phyloP scores from a whole-genome alignment of 2,888 invertebrate genomes.

The Tribolium freemani region DNA sequence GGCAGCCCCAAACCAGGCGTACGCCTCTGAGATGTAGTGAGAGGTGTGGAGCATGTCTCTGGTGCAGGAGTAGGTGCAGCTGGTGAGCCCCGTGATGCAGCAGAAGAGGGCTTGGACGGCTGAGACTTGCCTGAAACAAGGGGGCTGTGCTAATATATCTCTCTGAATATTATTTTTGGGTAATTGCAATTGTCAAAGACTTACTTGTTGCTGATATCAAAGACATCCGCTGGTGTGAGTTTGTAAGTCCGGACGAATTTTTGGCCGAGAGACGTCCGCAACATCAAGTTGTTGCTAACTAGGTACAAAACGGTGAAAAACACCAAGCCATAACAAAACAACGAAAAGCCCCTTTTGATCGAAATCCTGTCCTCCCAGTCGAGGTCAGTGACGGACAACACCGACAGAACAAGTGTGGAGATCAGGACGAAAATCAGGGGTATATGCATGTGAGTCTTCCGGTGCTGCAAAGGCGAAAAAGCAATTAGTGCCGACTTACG shows the following conservation, averaged over 20 bases:
- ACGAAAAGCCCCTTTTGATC: conserved; percentile 72
- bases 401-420: conserved; percentile 50
- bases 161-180: no score
- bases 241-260: conserved; percentile 76
- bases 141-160: no score
- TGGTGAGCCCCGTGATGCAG: conserved; percentile 76
- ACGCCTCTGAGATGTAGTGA: conserved; percentile 81
- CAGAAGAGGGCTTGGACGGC: conserved; percentile 80
- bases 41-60: conserved; percentile 78
- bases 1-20: conserved; percentile 85
- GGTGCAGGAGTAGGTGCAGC: conserved; percentile 78
- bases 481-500: background rate
- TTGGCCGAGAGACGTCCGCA: conserved; percentile 74
- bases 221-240: conserved; percentile 76
- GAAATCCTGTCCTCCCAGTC: conserved; percentile 73
- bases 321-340: conserved; percentile 76
- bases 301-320: conserved; percentile 79
- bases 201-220: conserved; percentile 84
- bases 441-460: conserved; percentile 37
- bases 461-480: conserved; percentile 29
- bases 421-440: conserved; percentile 28
- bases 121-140: conserved; percentile 75
- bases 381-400: conserved; percentile 62
- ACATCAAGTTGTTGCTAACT: conserved; percentile 74
- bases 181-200: no score